Percentiles rank a stretch among this genome's conserved stretches.
These are phyloP conservation scores for Menura novaehollandiae DNA, from an alignment of 2,113 vertebrate genomes.

Conservation along the genomic window DNA sequence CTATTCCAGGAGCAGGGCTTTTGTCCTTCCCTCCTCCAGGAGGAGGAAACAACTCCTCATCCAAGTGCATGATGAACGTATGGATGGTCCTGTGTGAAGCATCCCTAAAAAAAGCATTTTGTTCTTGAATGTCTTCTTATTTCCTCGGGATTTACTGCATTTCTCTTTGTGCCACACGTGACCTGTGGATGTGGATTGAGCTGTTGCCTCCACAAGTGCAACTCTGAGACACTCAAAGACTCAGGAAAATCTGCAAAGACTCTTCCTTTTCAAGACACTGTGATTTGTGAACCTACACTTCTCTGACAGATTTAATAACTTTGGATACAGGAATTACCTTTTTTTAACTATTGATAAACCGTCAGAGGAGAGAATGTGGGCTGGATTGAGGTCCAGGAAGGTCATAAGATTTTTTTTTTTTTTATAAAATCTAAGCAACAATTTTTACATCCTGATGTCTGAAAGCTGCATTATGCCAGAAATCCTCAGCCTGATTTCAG, in stretches of 20 bases:
- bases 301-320: not conserved
- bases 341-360: not conserved
- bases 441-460: not conserved
- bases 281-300: not conserved
- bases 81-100: not conserved
- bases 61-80: accelerated
- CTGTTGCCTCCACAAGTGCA: not conserved
- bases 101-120: not conserved
- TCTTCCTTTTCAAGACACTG: not conserved
- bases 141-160: not conserved
- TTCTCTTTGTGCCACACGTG: not conserved
- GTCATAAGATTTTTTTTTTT: not conserved
- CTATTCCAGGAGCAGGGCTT: not conserved
- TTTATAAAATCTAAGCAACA: not conserved
- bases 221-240: not conserved
- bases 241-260: not conserved
- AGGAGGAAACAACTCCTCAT: not conserved
- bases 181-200: not conserved
- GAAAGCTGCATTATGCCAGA: not conserved
- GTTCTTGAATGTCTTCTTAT: not conserved
- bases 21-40: not conserved
- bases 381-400: not conserved
- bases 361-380: not conserved
- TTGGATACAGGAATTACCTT: not conserved
- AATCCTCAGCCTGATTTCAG: not conserved